Conservation (phyloP, 2,888 invertebrate species). For the Drosophila pegasa region DNA sequence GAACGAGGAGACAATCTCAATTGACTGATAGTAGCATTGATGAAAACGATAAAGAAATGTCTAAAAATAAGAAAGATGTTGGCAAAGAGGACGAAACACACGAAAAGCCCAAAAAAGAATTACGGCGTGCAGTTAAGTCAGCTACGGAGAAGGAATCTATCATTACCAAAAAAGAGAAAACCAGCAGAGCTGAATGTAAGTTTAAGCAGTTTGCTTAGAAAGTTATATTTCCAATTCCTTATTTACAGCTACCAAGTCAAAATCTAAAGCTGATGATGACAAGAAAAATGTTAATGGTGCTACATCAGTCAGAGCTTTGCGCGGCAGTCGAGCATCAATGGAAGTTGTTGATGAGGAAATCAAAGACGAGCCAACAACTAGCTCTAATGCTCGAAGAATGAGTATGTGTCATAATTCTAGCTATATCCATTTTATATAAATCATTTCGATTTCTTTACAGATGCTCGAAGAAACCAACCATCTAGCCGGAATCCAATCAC, state of each 20-base stretch:
- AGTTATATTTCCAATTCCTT: no score
- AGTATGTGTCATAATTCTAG: slow-evolving; percentile 18
- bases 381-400: background rate
- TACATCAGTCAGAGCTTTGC: background rate
- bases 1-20: background rate
- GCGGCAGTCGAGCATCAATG: background rate
- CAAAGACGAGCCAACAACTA: slow-evolving; percentile 7
- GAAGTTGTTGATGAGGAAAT: background rate
- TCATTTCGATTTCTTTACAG: background rate
- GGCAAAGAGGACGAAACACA: background rate
- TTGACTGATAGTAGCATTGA: background rate
- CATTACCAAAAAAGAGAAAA: background rate
- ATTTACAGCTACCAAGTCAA: background rate
- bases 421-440: background rate
- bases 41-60: background rate
- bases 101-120: background rate
- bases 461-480: background rate
- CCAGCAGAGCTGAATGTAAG: slow-evolving; percentile 5
- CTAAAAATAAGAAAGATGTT: background rate
- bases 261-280: background rate
- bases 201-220: background rate
- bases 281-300: background rate
- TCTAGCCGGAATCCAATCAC: slow-evolving; percentile 2
- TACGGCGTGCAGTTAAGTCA: background rate
- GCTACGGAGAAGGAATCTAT: background rate